These are phyloP conservation scores for Brachionus plicatilis DNA, from an alignment of 1,140 invertebrate genomes.

Conservation along the genomic window DNA sequence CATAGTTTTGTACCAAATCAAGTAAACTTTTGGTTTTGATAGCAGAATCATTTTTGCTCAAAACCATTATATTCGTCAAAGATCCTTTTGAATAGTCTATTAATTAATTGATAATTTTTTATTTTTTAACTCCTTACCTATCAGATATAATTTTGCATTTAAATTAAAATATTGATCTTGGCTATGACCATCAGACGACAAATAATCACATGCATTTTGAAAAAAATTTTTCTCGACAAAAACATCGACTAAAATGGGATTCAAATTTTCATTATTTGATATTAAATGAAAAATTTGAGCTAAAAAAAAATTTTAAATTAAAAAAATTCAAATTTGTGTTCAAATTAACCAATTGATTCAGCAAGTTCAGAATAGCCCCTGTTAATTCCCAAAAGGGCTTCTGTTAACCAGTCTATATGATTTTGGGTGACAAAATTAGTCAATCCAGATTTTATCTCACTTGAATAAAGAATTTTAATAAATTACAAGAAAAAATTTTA, in stretches of 20 bases:
- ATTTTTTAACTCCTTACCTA: background rate
- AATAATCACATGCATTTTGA: background rate
- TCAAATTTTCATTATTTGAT: background rate
- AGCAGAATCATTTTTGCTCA: background rate
- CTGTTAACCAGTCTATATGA: conserved; percentile 15
- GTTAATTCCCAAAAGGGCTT: background rate
- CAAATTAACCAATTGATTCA: background rate
- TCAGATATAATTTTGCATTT: background rate
- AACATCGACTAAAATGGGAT: background rate
- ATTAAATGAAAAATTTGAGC: conserved; percentile 18
- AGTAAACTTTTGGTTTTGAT: background rate
- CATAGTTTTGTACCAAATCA: background rate
- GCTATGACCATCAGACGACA: background rate
- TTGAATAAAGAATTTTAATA: background rate
- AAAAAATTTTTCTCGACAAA: conserved; percentile 1
- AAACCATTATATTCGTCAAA: background rate
- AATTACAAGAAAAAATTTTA: background rate
- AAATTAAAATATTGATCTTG: background rate
- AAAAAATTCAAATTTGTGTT: background rate
- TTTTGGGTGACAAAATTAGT: conserved; percentile 2
- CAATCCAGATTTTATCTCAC: background rate
- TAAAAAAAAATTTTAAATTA: background rate
- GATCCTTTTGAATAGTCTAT: background rate
- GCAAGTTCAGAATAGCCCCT: background rate
- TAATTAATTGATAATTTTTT: too few species aligned